Percentiles rank a stretch among this genome's conserved stretches.
Evolutionary conservation across 2,888 invertebrate species (phyloP).

Genomic region (Cheilosia scutellata): DNA sequence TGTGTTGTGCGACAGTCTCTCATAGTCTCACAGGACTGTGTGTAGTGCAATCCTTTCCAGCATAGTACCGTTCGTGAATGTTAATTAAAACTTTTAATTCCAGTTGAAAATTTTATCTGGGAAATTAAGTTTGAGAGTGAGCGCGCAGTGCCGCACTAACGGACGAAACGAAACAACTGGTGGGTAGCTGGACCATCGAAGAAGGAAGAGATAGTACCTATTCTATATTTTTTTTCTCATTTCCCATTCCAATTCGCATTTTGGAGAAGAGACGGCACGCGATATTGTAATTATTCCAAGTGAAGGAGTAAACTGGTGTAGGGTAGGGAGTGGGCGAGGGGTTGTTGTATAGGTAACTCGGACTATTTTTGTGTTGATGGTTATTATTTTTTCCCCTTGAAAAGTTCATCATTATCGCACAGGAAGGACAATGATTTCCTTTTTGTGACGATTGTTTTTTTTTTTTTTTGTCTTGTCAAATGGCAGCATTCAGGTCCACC

Average conservation of each 20-base stretch:
- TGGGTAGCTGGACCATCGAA: constrained; percentile 23
- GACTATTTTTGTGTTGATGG: constrained; percentile 43
- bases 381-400: constrained; percentile 54
- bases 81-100: constrained; percentile 78
- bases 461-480: constrained; percentile 19
- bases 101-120: constrained; percentile 77
- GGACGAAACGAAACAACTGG: constrained; percentile 44
- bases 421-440: constrained; percentile 70
- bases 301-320: constrained; percentile 34
- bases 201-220: constrained; percentile 1
- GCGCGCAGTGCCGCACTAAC: constrained; percentile 28
- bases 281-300: constrained; percentile 70
- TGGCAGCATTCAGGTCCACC: constrained; percentile 29
- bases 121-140: constrained; percentile 72
- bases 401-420: constrained; percentile 65
- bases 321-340: neutral
- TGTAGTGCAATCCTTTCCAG: constrained; percentile 25
- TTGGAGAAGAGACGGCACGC: constrained; percentile 55
- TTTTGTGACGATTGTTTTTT: constrained; percentile 48
- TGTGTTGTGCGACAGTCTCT: constrained; percentile 71
- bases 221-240: constrained; percentile 26
- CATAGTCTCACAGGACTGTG: constrained; percentile 39
- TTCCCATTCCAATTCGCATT: neutral
- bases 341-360: neutral
- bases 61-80: constrained; percentile 66